Evolutionary conservation across 2,797 vertebrate species (phyloP).

Genomic region (Enteromius afrohamiltoni): DNA sequence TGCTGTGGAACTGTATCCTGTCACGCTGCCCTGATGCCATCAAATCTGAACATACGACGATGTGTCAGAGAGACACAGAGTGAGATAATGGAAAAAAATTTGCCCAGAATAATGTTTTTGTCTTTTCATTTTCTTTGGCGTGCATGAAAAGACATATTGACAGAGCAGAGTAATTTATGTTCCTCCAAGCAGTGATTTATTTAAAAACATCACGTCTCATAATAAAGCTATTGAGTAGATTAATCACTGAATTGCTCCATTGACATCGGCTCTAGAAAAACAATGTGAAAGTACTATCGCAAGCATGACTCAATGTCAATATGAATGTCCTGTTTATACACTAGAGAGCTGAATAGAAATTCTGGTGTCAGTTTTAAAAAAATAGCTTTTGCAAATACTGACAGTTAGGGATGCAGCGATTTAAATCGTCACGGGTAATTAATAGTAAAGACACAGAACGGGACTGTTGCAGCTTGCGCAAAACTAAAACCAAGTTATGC

Average conservation of each 20-base stretch:
- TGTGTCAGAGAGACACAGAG: slow-evolving; percentile 9
- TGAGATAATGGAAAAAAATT: slow-evolving; percentile 2
- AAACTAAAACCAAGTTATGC: no score
- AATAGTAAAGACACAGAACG: no score
- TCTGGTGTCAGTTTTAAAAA: neutral
- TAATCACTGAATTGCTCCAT: slow-evolving; percentile 25
- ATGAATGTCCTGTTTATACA: neutral
- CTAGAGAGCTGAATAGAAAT: neutral
- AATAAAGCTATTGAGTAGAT: slow-evolving; percentile 10
- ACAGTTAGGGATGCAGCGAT: neutral
- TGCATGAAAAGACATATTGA: slow-evolving; percentile 12
- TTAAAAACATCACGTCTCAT: slow-evolving; percentile 16
- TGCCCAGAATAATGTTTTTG: slow-evolving; percentile 4
- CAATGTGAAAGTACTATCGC: neutral
- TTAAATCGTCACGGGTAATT: no score
- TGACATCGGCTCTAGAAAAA: slow-evolving; percentile 26
- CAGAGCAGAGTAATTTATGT: slow-evolving; percentile 19
- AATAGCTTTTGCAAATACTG: neutral
- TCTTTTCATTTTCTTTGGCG: neutral
- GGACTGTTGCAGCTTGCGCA: no score
- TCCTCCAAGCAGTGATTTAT: slow-evolving; percentile 27
- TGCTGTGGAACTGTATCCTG: slow-evolving; percentile 32
- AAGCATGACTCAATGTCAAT: neutral
- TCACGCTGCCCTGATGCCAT: slow-evolving; percentile 14
- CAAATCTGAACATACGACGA: slow-evolving; percentile 15